Conservation (phyloP, 2,113 vertebrate genomes). For the Dendrocopos noguchii region DNA sequence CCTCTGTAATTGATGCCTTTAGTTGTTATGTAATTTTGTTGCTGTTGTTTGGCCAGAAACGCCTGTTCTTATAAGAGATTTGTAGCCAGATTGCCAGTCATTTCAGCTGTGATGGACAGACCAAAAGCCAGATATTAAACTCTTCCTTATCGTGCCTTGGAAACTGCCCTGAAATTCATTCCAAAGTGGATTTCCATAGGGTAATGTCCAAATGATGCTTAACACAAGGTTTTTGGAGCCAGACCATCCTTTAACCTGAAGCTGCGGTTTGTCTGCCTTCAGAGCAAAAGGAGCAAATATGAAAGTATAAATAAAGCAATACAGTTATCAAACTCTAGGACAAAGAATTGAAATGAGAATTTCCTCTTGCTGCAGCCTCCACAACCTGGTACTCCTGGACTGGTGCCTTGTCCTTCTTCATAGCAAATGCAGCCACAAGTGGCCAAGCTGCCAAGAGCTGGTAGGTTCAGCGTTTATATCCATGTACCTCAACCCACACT, state of each 20-base stretch:
- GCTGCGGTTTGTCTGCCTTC: not conserved
- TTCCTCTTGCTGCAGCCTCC: not conserved
- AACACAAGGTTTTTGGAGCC: not conserved
- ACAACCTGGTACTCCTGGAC: not conserved
- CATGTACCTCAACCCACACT: not conserved
- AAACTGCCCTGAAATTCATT: conserved; percentile 13
- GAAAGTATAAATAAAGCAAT: not conserved
- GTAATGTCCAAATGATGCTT: not conserved
- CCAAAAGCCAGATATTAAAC: conserved; percentile 22
- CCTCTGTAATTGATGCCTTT: conserved; percentile 30
- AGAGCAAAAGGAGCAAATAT: not conserved
- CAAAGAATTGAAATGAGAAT: not conserved
- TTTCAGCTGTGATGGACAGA: not conserved
- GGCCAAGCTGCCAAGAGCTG: not conserved
- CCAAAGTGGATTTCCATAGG: not conserved
- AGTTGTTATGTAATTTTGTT: not conserved
- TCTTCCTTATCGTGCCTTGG: not conserved
- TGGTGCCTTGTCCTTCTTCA: not conserved
- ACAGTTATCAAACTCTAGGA: not conserved
- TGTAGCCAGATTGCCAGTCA: not conserved
- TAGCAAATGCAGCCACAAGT: not conserved
- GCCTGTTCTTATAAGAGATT: not conserved
- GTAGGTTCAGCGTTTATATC: not conserved
- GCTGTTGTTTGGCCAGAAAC: conserved; percentile 2
- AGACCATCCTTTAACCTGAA: not conserved